Conservation (phyloP, 1,140 invertebrate species). For the Drosophila takahashii region DNA sequence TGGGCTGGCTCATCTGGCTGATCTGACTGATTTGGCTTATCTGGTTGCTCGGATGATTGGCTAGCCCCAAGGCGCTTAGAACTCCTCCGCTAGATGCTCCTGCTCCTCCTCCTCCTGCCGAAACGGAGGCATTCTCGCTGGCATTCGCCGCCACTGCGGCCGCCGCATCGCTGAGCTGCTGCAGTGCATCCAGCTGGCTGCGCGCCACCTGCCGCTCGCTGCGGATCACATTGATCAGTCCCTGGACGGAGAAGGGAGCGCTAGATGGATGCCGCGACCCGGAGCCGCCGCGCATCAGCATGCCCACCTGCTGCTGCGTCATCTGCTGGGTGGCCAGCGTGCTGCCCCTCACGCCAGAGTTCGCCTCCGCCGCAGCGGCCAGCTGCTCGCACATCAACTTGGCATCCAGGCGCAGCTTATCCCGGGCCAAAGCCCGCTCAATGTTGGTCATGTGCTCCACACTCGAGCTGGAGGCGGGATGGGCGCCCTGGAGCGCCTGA, state of each 20-base stretch:
- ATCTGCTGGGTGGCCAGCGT: slow-evolving; percentile 20
- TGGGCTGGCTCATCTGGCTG: slow-evolving; percentile 57
- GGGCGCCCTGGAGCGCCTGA: slow-evolving; percentile 66
- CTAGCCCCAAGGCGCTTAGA: slow-evolving; percentile 12
- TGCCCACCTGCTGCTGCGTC: slow-evolving; percentile 45
- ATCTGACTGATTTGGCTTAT: slow-evolving; percentile 44
- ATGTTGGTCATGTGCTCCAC: slow-evolving; percentile 68
- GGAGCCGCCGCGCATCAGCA: slow-evolving; percentile 45
- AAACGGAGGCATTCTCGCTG: slow-evolving; percentile 5
- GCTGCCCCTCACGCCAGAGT: not conserved
- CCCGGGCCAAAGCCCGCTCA: slow-evolving; percentile 58
- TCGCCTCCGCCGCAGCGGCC: slow-evolving; percentile 42
- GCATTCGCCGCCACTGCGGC: slow-evolving; percentile 33
- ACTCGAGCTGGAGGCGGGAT: slow-evolving; percentile 44
- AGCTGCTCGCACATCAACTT: slow-evolving; percentile 75
- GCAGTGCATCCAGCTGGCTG: slow-evolving; percentile 54
- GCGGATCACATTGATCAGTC: slow-evolving; percentile 71
- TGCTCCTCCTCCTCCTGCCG: not conserved
- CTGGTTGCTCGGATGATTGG: slow-evolving; percentile 39
- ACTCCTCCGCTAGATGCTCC: slow-evolving; percentile 23
- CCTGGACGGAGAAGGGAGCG: slow-evolving; percentile 59
- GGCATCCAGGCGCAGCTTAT: slow-evolving; percentile 64
- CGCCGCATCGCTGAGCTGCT: slow-evolving; percentile 55
- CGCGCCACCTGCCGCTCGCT: slow-evolving; percentile 58
- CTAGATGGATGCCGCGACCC: slow-evolving; percentile 7